Evolutionary conservation across 2,888 invertebrate genomes (phyloP).

Genomic region (Oeneis ivallda): DNA sequence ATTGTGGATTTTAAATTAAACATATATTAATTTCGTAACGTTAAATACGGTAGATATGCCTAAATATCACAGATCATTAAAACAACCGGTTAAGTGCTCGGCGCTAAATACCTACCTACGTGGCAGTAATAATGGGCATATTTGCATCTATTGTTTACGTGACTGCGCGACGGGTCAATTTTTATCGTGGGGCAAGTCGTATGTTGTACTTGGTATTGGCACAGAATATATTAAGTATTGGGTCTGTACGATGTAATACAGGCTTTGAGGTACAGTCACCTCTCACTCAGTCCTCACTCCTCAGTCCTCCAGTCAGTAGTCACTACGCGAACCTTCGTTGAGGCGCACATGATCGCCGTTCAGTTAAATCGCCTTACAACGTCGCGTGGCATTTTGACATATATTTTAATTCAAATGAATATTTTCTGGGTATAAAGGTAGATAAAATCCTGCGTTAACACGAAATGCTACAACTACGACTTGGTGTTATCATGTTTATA

Average conservation of each 20-base stretch:
- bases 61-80: neutral
- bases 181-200: conserved; percentile 21
- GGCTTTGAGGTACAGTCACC: conserved; percentile 6
- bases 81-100: no score
- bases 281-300: neutral
- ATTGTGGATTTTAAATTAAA: neutral
- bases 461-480: neutral
- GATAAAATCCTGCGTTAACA: neutral
- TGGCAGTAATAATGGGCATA: neutral
- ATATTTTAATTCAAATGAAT: neutral
- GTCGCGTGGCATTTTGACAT: conserved; percentile 34
- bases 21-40: neutral
- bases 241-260: conserved; percentile 8
- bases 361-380: conserved; percentile 20
- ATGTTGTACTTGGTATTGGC: conserved; percentile 4
- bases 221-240: conserved; percentile 3
- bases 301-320: conserved; percentile 29
- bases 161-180: conserved; percentile 14
- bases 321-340: conserved; percentile 39
- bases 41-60: neutral
- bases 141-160: conserved; percentile 22
- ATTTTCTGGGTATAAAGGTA: neutral
- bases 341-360: conserved; percentile 27
- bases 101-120: no score
- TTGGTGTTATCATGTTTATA: neutral